Percentiles rank a stretch among this genome's conserved stretches.
Conservation (phyloP, 2,888 invertebrate species). For the Thelaira solivaga region DNA sequence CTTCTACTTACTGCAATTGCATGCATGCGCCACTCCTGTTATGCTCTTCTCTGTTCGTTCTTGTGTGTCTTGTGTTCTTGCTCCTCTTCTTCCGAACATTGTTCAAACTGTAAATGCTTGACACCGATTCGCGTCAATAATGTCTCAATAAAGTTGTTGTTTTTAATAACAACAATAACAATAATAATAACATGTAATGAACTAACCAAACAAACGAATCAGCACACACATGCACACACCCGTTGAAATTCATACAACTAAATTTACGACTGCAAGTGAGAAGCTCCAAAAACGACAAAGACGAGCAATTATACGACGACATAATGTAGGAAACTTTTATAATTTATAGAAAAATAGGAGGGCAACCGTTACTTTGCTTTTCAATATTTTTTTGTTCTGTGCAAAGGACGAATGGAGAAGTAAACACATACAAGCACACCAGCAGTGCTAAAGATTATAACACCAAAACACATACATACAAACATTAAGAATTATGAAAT, state of each 20-base stretch:
- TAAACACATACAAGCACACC: no score
- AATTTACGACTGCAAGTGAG: background rate
- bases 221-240: background rate
- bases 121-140: constrained; percentile 69
- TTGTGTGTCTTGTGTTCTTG: background rate
- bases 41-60: background rate
- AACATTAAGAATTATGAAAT: no score
- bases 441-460: no score
- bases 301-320: constrained; percentile 2
- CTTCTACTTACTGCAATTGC: background rate
- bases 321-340: background rate
- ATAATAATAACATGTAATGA: constrained; percentile 42
- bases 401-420: background rate
- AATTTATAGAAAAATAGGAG: constrained; percentile 7
- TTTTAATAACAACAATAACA: constrained; percentile 44
- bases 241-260: background rate
- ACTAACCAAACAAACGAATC: constrained; percentile 18
- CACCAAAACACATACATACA: no score
- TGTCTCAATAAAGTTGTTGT: constrained; percentile 69
- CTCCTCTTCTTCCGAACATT: constrained; percentile 13
- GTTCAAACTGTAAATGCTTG: constrained; percentile 51
- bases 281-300: background rate
- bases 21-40: background rate
- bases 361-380: no score
- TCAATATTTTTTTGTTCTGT: background rate